Conservation (phyloP, 2,113 vertebrate genomes). For the Otis tarda region DNA sequence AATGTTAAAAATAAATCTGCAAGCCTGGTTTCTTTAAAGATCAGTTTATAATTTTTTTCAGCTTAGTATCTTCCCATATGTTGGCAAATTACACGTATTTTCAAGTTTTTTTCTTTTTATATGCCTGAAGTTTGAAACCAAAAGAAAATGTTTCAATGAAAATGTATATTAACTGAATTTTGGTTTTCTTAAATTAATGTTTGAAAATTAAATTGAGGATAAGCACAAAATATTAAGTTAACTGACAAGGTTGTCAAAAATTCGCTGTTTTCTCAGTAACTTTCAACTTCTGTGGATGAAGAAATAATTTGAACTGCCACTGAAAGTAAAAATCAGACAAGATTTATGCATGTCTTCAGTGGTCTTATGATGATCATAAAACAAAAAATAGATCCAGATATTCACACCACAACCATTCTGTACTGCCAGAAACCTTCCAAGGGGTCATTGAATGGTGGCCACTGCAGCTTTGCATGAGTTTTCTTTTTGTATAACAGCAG, state of each 20-base stretch:
- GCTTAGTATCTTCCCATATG: not conserved
- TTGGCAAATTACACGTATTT: not conserved
- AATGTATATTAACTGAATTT: not conserved
- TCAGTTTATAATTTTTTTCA: not conserved
- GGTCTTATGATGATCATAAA: not conserved
- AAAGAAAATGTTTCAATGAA: not conserved
- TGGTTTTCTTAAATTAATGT: accelerated
- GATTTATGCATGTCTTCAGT: not conserved
- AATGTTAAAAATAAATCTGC: not conserved
- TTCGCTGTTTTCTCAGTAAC: not conserved
- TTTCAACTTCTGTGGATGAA: not conserved
- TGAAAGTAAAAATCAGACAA: not conserved
- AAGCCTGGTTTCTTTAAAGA: not conserved
- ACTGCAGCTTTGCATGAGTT: not conserved
- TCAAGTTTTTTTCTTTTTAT: not conserved
- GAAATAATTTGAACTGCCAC: not conserved
- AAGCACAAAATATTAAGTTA: accelerated
- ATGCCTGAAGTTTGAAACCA: not conserved
- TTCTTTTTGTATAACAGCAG: not conserved
- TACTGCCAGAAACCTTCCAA: not conserved
- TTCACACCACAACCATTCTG: not conserved
- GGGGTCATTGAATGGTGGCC: accelerated
- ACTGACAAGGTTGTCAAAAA: not conserved
- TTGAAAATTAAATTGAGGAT: not conserved
- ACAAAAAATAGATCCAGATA: not conserved